These are phyloP conservation scores for Zaprionus inermis DNA, from an alignment of 1,140 invertebrate genomes.

Conservation along the genomic window DNA sequence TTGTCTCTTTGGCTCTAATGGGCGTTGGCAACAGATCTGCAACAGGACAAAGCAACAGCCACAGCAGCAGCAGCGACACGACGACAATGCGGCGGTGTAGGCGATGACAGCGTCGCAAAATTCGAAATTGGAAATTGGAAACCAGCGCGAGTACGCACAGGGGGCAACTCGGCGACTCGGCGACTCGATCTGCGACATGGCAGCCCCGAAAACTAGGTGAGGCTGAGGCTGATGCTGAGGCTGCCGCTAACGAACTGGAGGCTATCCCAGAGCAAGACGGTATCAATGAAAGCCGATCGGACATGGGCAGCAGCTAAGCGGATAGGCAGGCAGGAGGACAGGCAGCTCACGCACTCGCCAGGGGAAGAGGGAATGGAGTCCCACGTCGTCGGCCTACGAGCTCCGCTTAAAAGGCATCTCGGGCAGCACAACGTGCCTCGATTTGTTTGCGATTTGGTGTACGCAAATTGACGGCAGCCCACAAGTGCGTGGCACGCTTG, in stretches of 20 bases:
- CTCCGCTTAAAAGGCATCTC: slow-evolving; percentile 55
- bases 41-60: no score
- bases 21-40: slow-evolving; percentile 63
- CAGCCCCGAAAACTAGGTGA: slow-evolving; percentile 70
- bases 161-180: slow-evolving; percentile 26
- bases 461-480: slow-evolving; percentile 64
- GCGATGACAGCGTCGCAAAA: slow-evolving; percentile 65
- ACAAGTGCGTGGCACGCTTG: slow-evolving; percentile 41
- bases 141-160: slow-evolving; percentile 28
- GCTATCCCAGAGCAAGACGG: slow-evolving; percentile 34
- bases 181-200: slow-evolving; percentile 50
- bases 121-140: slow-evolving; percentile 60
- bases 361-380: neutral
- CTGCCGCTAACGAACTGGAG: slow-evolving; percentile 48
- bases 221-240: slow-evolving; percentile 53
- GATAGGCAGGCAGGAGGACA: slow-evolving; percentile 54
- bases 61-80: slow-evolving; percentile 38
- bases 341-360: slow-evolving; percentile 55
- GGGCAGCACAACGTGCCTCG: slow-evolving; percentile 59
- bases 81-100: slow-evolving; percentile 58
- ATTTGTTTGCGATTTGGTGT: slow-evolving; percentile 75
- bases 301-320: slow-evolving; percentile 65
- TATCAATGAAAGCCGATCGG: slow-evolving; percentile 76
- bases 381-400: slow-evolving; percentile 28
- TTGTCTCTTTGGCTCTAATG: slow-evolving; percentile 55